These are phyloP conservation scores for Danaus plexippus DNA, from an alignment of 1,140 invertebrate genomes.

Conservation along the genomic window DNA sequence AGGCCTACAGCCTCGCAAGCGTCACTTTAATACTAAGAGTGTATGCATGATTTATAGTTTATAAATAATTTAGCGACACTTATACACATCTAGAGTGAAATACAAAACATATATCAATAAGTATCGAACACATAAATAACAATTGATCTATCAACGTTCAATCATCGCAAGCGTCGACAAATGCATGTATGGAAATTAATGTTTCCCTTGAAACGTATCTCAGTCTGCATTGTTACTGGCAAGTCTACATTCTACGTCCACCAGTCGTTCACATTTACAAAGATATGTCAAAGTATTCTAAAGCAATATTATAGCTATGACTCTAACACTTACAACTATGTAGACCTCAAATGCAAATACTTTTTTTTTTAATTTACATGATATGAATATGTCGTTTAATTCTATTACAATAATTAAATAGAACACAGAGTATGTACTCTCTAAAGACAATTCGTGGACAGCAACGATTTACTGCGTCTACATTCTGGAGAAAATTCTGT, in stretches of 20 bases:
- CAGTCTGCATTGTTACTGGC: constrained; percentile 25
- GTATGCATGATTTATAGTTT: constrained; percentile 65
- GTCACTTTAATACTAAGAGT: constrained; percentile 61
- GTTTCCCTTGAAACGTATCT: constrained; percentile 27
- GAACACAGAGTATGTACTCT: constrained; percentile 31
- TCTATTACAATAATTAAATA: constrained; percentile 58
- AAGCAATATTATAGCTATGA: constrained; percentile 68
- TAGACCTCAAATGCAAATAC: constrained; percentile 71
- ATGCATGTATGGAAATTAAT: constrained; percentile 62
- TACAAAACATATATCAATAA: constrained; percentile 39
- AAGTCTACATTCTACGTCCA: constrained; percentile 18
- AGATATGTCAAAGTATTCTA: constrained; percentile 71
- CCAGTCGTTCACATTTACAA: constrained; percentile 56
- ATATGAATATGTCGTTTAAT: constrained; percentile 70
- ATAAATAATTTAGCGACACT: constrained; percentile 65
- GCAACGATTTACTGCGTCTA: too few relatives aligned
- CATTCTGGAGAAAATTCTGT: constrained; percentile 3
- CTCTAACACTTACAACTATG: constrained; percentile 67
- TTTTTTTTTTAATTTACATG: constrained; percentile 69
- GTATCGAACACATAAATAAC: constrained; percentile 14
- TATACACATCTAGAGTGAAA: constrained; percentile 53
- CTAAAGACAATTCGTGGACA: too few relatives aligned
- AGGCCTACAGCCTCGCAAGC: constrained; percentile 61
- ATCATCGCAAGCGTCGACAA: constrained; percentile 47
- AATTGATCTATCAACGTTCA: constrained; percentile 25